These are phyloP conservation scores for Chymomyza costata DNA, from an alignment of 1,140 invertebrate species.

Conservation along the genomic window DNA sequence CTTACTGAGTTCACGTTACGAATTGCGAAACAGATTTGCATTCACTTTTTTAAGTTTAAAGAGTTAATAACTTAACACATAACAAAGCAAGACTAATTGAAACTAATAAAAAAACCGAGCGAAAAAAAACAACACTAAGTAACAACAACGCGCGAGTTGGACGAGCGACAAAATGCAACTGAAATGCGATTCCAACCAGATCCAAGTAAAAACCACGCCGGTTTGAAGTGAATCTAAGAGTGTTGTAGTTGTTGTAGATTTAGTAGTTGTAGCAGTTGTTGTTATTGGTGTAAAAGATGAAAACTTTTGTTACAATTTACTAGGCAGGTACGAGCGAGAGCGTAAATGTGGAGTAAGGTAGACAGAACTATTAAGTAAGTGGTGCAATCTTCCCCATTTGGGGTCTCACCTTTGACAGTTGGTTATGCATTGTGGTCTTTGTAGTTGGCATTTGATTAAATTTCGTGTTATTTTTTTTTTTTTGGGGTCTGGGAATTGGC, in stretches of 20 bases:
- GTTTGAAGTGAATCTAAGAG: conserved; percentile 39
- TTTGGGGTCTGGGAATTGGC: conserved; percentile 44
- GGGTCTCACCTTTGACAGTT: conserved; percentile 47
- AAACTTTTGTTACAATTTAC: conserved; percentile 23
- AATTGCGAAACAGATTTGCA: too few relatives aligned
- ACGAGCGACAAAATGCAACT: conserved; percentile 71
- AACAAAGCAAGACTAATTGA: conserved; percentile 11
- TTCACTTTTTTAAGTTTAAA: too few relatives aligned
- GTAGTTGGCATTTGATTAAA: conserved; percentile 58
- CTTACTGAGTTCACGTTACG: too few relatives aligned
- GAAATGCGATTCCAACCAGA: conserved; percentile 38
- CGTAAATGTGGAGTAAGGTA: conserved; percentile 48
- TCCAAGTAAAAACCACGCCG: conserved; percentile 39
- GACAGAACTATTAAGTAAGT: conserved; percentile 26
- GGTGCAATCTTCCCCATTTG: conserved; percentile 46
- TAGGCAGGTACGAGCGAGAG: conserved; percentile 25
- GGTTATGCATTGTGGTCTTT: conserved; percentile 23
- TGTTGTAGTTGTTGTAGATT: too few relatives aligned
- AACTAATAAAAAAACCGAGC: conserved; percentile 12
- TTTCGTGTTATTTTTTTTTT: conserved; percentile 51
- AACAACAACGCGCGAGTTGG: conserved; percentile 45
- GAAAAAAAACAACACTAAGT: conserved; percentile 11
- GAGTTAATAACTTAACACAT: too few relatives aligned
- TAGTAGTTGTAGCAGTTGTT: too few relatives aligned
- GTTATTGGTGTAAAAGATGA: too few relatives aligned